phyloP scores from a whole-genome alignment of 1,140 invertebrate species.

The Heliothis virescens region DNA sequence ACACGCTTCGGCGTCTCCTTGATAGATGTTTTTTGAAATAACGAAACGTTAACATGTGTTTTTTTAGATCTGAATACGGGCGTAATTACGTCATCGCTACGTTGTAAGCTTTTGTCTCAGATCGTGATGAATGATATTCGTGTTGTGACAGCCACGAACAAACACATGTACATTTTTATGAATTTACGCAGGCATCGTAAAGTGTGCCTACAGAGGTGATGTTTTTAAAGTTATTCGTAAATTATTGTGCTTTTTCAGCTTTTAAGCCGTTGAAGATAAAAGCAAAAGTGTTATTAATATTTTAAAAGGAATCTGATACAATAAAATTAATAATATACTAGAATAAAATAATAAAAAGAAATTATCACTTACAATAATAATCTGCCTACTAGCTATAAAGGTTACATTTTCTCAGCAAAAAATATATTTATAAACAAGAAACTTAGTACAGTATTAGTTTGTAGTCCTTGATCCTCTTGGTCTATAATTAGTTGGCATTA shows the following conservation, averaged over 20 bases:
- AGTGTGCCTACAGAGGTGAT: constrained; percentile 36
- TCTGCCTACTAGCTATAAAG: too few relatives aligned
- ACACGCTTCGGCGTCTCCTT: constrained; percentile 62
- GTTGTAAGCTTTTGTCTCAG: constrained; percentile 18
- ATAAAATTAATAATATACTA: too few relatives aligned
- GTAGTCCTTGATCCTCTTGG: too few relatives aligned
- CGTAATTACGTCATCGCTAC: constrained; percentile 58
- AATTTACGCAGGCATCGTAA: constrained; percentile 30
- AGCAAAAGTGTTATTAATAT: background rate
- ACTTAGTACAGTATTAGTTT: too few relatives aligned
- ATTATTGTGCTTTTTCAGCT: constrained; percentile 19
- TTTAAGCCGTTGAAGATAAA: background rate
- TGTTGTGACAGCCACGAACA: constrained; percentile 44
- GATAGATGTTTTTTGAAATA: constrained; percentile 68
- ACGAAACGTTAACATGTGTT: constrained; percentile 65
- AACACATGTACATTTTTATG: constrained; percentile 28
- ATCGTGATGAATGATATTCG: constrained; percentile 44
- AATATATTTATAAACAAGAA: too few relatives aligned
- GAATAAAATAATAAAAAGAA: too few relatives aligned
- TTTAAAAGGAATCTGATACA: background rate
- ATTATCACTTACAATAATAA: too few relatives aligned
- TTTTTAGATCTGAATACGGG: constrained; percentile 38
- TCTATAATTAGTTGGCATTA: too few relatives aligned
- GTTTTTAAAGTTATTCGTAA: constrained; percentile 42
- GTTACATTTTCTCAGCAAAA: too few relatives aligned